Percentiles rank a stretch among this genome's conserved stretches.
phyloP scores from a whole-genome alignment of 2,888 invertebrate genomes.

The Maniola hyperantus region DNA sequence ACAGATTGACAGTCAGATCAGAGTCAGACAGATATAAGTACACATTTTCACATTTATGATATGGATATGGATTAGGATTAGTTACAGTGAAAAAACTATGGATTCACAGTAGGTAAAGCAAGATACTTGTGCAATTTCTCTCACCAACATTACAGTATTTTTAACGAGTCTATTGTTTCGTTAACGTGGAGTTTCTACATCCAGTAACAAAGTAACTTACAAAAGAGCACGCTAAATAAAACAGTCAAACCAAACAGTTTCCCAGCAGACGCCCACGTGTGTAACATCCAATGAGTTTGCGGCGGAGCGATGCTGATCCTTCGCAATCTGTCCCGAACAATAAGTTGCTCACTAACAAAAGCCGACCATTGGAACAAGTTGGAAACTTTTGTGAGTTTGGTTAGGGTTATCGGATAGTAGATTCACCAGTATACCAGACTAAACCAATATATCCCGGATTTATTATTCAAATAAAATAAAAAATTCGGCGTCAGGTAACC shows the following conservation, averaged over 20 bases:
- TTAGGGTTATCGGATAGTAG: constrained; percentile 14
- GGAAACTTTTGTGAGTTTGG: constrained; percentile 80
- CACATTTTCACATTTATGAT: too few relatives aligned
- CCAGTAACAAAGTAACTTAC: constrained; percentile 18
- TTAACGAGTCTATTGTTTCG: not conserved
- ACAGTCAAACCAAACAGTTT: constrained; percentile 19
- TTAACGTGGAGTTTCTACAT: constrained; percentile 11
- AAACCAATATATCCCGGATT: not conserved
- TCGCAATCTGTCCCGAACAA: constrained; percentile 81
- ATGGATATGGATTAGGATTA: too few relatives aligned
- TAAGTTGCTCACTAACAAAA: constrained; percentile 81
- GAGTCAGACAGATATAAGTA: too few relatives aligned
- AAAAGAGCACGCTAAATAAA: constrained; percentile 25
- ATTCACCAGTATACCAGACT: not conserved
- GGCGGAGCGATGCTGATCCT: constrained; percentile 70
- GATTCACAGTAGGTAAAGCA: not conserved
- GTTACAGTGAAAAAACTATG: not conserved
- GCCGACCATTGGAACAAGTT: constrained; percentile 81
- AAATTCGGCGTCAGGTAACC: too few relatives aligned
- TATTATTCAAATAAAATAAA: not conserved
- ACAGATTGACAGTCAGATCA: too few relatives aligned
- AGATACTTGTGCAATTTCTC: not conserved
- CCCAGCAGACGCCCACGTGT: constrained; percentile 44
- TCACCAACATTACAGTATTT: not conserved
- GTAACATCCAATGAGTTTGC: constrained; percentile 56